These are phyloP conservation scores for Melipona beecheii DNA, from an alignment of 2,888 invertebrate genomes.

Conservation along the genomic window DNA sequence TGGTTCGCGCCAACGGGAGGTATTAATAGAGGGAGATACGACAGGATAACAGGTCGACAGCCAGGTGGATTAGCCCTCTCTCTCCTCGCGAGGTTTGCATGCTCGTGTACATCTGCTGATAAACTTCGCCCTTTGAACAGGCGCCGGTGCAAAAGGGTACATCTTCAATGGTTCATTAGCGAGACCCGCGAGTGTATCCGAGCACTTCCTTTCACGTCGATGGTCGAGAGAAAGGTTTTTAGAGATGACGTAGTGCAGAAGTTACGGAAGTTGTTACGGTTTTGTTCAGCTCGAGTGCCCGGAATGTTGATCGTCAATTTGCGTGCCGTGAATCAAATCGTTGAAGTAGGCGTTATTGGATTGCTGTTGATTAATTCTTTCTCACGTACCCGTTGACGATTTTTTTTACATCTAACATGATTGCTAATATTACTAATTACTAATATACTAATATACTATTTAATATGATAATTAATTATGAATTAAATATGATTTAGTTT, in stretches of 20 bases:
- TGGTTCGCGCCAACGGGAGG: slow-evolving; percentile 59
- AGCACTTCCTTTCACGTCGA: neutral
- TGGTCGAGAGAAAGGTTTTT: neutral
- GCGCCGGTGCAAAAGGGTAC: neutral
- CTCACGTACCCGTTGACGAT: too few species aligned
- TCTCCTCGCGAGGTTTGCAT: neutral
- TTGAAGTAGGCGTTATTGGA: neutral
- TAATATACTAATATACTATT: too few species aligned
- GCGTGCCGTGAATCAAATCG: neutral
- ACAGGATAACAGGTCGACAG: slow-evolving; percentile 20
- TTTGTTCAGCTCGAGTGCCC: neutral
- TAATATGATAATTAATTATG: too few species aligned
- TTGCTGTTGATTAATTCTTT: too few species aligned
- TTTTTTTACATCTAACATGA: too few species aligned
- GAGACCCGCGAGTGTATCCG: neutral
- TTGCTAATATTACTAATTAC: too few species aligned
- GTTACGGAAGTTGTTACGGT: neutral
- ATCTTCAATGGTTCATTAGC: slow-evolving; percentile 30
- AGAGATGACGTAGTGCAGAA: neutral
- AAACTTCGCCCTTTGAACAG: slow-evolving; percentile 9
- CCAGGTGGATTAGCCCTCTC: neutral
- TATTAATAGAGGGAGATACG: slow-evolving; percentile 67
- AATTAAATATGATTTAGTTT: too few species aligned
- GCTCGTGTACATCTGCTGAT: slow-evolving; percentile 5
- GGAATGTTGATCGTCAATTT: neutral